Conservation (phyloP, 2,797 vertebrate genomes). For the Triplophysa yarkandensis region DNA sequence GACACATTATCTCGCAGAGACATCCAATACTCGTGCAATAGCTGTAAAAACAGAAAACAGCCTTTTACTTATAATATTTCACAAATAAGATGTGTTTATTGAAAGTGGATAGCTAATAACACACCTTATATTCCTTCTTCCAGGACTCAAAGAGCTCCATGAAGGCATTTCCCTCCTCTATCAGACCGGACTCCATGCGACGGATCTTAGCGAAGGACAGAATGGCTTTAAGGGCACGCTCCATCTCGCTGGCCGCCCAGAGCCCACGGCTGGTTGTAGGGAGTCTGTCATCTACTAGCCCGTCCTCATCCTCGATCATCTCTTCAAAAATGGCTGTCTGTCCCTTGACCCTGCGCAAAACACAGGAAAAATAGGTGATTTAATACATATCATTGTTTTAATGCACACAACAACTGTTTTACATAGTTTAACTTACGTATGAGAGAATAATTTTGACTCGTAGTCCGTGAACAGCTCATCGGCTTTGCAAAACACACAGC, state of each 20-base stretch:
- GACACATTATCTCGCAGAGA: constrained; percentile 93
- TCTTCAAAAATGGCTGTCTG: constrained; percentile 98
- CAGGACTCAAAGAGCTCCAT: constrained; percentile 96
- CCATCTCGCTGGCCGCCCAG: constrained; percentile 93
- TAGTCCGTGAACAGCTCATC: constrained; percentile 97
- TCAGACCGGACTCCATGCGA: constrained; percentile 81
- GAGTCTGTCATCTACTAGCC: constrained; percentile 90
- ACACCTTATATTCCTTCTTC: constrained; percentile 99
- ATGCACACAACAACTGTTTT: not conserved
- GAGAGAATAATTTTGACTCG: constrained; percentile 96
- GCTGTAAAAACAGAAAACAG: constrained; percentile 65
- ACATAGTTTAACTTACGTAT: constrained; percentile 84
- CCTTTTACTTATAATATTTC: not conserved
- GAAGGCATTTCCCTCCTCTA: constrained; percentile 90
- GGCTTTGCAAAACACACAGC: constrained; percentile 97
- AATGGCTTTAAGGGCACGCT: constrained; percentile 89
- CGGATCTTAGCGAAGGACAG: constrained; percentile 90
- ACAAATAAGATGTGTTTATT: too few relatives aligned
- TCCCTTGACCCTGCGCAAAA: constrained; percentile 85
- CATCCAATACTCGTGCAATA: constrained; percentile 99
- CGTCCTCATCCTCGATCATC: constrained; percentile 98
- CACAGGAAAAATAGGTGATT: not conserved
- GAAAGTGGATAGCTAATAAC: not conserved
- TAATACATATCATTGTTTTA: not conserved
- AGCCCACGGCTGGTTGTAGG: constrained; percentile 94